A percentile compares a stretch with the other conserved stretches of the same genome.
Evolutionary conservation across 2,888 invertebrate genomes (phyloP).

Genomic region (Aleiodes testaceus): DNA sequence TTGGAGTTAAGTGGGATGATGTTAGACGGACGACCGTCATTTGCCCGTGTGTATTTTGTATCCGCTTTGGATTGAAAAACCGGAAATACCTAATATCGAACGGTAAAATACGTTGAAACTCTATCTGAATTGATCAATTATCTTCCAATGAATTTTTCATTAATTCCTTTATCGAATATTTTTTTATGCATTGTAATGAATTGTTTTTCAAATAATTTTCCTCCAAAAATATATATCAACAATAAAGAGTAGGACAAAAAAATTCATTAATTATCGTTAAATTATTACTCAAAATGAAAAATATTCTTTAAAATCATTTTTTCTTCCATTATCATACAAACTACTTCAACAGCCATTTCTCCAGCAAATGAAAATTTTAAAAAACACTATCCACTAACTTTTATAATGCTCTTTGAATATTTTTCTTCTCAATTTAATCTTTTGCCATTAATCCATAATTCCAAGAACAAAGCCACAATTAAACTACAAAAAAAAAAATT

Average conservation of each 20-base stretch:
- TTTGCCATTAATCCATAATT: too few species aligned
- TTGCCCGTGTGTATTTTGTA: constrained; percentile 39
- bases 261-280: background rate
- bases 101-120: constrained; percentile 1
- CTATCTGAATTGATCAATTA: background rate
- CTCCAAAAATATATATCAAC: constrained; percentile 42
- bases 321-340: constrained; percentile 35
- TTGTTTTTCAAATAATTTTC: background rate
- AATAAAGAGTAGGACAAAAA: constrained; percentile 13
- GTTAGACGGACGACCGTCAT: constrained; percentile 47
- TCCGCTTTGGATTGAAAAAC: constrained; percentile 2
- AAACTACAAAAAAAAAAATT: too few species aligned
- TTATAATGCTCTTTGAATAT: too few species aligned
- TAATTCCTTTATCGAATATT: constrained; percentile 20
- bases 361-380: too few species aligned
- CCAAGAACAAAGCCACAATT: too few species aligned
- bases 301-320: constrained; percentile 27
- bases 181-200: constrained; percentile 42
- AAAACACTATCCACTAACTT: too few species aligned
- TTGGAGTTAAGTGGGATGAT: constrained; percentile 52
- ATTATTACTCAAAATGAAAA: background rate
- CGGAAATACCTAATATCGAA: constrained; percentile 37
- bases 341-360: too few species aligned
- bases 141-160: background rate
- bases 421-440: too few species aligned